These are phyloP conservation scores for Asteroscopus sphinx DNA, from an alignment of 2,888 invertebrate genomes.

Conservation along the genomic window DNA sequence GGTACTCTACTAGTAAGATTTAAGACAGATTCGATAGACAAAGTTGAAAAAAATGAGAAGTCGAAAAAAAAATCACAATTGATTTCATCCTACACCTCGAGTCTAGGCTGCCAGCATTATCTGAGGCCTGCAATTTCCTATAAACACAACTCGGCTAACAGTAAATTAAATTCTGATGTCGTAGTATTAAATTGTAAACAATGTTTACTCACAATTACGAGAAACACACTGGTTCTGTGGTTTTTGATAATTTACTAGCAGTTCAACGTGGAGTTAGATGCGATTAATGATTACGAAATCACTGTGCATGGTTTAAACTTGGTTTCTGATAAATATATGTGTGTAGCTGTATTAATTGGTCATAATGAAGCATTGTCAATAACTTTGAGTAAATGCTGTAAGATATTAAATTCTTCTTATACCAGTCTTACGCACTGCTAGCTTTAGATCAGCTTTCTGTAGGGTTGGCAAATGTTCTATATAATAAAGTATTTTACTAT, in stretches of 20 bases:
- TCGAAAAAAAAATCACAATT: conserved; percentile 16
- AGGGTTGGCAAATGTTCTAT: no score
- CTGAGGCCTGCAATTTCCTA: conserved; percentile 69
- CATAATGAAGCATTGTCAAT: no score
- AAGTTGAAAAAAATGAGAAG: conserved; percentile 2
- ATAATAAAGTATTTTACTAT: no score
- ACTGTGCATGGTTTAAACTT: conserved; percentile 7
- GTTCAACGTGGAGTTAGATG: conserved; percentile 35
- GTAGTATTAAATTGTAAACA: conserved; percentile 76
- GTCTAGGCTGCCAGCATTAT: conserved; percentile 34
- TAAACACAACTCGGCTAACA: conserved; percentile 73
- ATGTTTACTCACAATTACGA: conserved; percentile 63
- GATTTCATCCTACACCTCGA: conserved; percentile 20
- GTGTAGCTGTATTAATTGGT: no score
- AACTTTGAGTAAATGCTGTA: no score
- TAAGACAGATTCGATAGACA: not conserved
- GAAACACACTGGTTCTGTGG: conserved; percentile 59
- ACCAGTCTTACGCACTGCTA: no score
- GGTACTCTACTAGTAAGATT: no score
- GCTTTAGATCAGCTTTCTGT: no score
- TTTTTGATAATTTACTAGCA: conserved; percentile 61
- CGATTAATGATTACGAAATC: conserved; percentile 45
- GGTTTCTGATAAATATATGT: not conserved
- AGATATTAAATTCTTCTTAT: no score
- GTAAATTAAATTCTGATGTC: conserved; percentile 82